phyloP scores from a whole-genome alignment of 2,888 invertebrate species.

The Tiliacea aurago region DNA sequence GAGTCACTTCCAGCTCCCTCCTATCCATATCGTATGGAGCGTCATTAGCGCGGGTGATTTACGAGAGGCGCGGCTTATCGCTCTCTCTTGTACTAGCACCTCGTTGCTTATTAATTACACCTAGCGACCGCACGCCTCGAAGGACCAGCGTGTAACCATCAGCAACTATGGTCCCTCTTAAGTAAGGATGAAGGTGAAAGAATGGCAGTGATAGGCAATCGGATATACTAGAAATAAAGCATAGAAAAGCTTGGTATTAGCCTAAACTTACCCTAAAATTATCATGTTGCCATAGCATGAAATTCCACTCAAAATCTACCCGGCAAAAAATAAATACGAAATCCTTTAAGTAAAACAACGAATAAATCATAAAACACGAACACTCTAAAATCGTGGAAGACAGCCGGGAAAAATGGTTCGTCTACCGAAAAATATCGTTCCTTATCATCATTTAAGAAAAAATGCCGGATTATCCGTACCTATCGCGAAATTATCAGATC shows the following conservation, averaged over 20 bases:
- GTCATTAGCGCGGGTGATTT: constrained; percentile 81
- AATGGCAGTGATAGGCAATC: background rate
- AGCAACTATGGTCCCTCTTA: constrained; percentile 8
- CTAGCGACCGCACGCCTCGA: constrained; percentile 39
- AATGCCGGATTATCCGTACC: constrained; percentile 57
- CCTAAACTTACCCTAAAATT: background rate
- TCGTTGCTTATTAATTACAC: constrained; percentile 77
- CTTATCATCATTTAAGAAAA: constrained; percentile 58
- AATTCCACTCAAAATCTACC: background rate
- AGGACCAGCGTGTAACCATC: constrained; percentile 22
- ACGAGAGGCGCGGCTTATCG: constrained; percentile 78
- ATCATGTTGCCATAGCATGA: background rate
- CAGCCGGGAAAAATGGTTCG: constrained; percentile 36
- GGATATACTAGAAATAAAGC: background rate
- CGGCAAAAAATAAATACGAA: constrained; percentile 17
- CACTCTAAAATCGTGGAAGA: constrained; percentile 31
- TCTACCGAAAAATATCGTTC: constrained; percentile 52
- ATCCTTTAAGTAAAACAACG: constrained; percentile 5
- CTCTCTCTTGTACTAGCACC: constrained; percentile 64
- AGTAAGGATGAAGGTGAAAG: background rate
- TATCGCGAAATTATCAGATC: constrained; percentile 59
- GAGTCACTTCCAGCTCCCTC: constrained; percentile 45
- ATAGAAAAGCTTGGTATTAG: no score
- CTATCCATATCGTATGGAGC: constrained; percentile 44
- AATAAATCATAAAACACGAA: constrained; percentile 41